Conservation (phyloP, 2,888 invertebrate species). For the Tetheella fluctuosa region DNA sequence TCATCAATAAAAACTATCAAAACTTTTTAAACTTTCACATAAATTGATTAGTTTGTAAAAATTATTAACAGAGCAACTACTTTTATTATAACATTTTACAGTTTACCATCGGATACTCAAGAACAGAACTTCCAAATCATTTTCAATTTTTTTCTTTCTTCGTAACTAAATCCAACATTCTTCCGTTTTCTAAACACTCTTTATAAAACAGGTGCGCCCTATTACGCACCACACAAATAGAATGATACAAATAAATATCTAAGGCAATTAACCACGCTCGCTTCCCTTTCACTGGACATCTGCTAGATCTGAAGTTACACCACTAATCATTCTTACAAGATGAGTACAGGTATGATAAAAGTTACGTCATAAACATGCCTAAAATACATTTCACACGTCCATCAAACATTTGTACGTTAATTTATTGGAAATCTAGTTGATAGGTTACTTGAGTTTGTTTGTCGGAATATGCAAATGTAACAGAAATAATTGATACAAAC, state of each 20-base stretch:
- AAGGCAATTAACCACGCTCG: slow-evolving; percentile 58
- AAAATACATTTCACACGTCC: slow-evolving; percentile 40
- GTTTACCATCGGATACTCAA: not conserved
- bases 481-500: not conserved
- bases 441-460: not conserved
- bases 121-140: not conserved
- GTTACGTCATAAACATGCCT: slow-evolving; percentile 29
- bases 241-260: slow-evolving; percentile 71
- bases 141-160: too few relatives aligned
- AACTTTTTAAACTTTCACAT: not conserved
- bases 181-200: slow-evolving; percentile 17
- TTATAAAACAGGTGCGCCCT: slow-evolving; percentile 29
- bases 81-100: not conserved
- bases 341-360: slow-evolving; percentile 24
- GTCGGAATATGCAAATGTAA: not conserved
- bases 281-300: slow-evolving; percentile 65
- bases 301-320: slow-evolving; percentile 16
- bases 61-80: not conserved
- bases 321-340: slow-evolving; percentile 24
- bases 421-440: slow-evolving; percentile 26
- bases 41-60: not conserved
- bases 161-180: not conserved
- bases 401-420: slow-evolving; percentile 39
- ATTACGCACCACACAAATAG: slow-evolving; percentile 55
- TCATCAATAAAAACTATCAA: slow-evolving; percentile 2